Base-by-base conservation (phyloP, 2,113 vertebrate genomes). In the Poecilia latipinna region DNA sequence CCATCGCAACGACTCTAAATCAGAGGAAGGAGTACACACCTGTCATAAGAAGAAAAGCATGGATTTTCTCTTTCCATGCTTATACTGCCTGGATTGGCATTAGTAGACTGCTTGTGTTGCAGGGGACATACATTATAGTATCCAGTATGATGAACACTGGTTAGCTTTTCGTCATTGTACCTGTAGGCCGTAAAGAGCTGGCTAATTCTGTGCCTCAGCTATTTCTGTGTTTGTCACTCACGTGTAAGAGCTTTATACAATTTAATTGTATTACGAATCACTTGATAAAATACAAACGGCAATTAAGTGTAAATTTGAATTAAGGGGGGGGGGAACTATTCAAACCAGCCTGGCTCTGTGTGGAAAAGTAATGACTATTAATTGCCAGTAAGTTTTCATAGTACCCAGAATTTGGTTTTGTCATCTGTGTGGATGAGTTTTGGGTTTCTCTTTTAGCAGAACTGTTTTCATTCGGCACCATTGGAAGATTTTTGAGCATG, bases 1-100 rank as follows among this genome's bases (percentile, higher is more conserved):
- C 26, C 60, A 70, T 87, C 29, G 51, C 51, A 35, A n/a, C 84
- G 74, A 24, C 26, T 32, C 39, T 86, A 86, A 89, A 78, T 91
- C 86, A 90, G 32, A 75, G 62, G 28, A 64, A 78, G 70, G 42
- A 7, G 44, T 74, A 68, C 64, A 86, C 83, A 84, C 64, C 60
- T 79, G 86, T 81, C 83, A 72, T 64, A 65, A 29, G 61, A 67
- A 32, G 35, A 83, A 70, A 39, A 81, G 39, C 78, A 70, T 61
- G 44, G 57, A 35, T 65, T 69, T 82, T 61, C 57, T 72, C 22
- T 32, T 79, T 72, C 65, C 12, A 81, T 75, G 80, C 82, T 84
- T 78, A 72, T 65, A 13, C 72, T 84, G 62, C 70, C 61, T 48
- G 61, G 65, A 1, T 83, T 75, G 71, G 74, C 89, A 84, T 61